Evolutionary conservation across 2,113 vertebrate species (phyloP).

Genomic region (Talpa occidentalis): DNA sequence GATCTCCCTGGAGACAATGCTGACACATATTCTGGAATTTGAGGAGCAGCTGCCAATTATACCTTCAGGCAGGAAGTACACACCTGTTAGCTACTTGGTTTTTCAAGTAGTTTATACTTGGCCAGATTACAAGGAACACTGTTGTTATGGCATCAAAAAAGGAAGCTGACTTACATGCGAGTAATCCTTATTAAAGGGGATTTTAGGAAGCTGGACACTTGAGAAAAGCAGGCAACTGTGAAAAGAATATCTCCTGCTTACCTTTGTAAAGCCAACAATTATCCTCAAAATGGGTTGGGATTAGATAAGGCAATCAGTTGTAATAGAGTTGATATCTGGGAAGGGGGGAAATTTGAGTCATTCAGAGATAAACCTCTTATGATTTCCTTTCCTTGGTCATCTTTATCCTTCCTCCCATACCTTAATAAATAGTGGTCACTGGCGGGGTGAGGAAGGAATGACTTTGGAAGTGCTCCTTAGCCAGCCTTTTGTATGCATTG

Average conservation of each 20-base stretch:
- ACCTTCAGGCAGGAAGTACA: slow-evolving; percentile 58
- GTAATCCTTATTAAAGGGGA: slow-evolving; percentile 69
- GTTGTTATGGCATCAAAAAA: slow-evolving; percentile 64
- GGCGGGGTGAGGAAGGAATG: slow-evolving; percentile 64
- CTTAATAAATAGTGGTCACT: slow-evolving; percentile 36
- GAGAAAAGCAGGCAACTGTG: slow-evolving; percentile 69
- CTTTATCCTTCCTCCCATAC: slow-evolving; percentile 57
- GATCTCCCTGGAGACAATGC: neutral
- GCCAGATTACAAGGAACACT: slow-evolving; percentile 69
- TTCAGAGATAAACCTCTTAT: slow-evolving; percentile 76
- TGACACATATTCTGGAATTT: slow-evolving; percentile 43
- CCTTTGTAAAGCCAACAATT: slow-evolving; percentile 74
- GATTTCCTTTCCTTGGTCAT: slow-evolving; percentile 63
- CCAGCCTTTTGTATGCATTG: slow-evolving; percentile 79
- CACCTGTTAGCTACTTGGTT: slow-evolving; percentile 40
- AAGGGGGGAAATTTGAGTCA: slow-evolving; percentile 69
- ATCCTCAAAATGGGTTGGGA: slow-evolving; percentile 61
- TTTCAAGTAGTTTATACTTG: slow-evolving; percentile 54
- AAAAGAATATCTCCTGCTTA: slow-evolving; percentile 78
- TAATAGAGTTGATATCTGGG: slow-evolving; percentile 82
- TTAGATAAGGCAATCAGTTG: slow-evolving; percentile 81
- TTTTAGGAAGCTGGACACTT: slow-evolving; percentile 66
- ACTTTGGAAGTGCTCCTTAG: slow-evolving; percentile 74
- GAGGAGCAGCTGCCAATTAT: slow-evolving; percentile 31
- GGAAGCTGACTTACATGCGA: slow-evolving; percentile 67